Evolutionary conservation across 2,797 vertebrate species (phyloP).

Genomic region (Taenioides sp.): DNA sequence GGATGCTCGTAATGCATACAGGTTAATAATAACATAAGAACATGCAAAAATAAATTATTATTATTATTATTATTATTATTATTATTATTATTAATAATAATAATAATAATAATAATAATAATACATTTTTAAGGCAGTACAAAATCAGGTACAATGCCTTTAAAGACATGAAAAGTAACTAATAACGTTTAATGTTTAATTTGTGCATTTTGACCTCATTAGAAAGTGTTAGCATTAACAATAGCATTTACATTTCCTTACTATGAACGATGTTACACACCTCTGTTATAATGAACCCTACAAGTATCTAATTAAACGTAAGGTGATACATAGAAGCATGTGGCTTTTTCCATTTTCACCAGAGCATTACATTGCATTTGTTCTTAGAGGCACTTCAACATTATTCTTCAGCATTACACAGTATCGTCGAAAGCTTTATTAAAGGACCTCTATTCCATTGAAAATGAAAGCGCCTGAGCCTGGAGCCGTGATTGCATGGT

Average conservation of each 20-base stretch:
- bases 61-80: no score
- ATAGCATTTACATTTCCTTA: neutral
- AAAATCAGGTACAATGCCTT: no score
- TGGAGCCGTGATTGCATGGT: constrained; percentile 25
- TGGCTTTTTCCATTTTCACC: constrained; percentile 1
- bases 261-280: neutral
- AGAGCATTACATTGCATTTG: neutral
- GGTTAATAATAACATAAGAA: no score
- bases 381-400: neutral
- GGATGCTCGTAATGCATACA: no score
- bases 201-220: neutral
- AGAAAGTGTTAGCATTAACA: neutral
- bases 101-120: no score
- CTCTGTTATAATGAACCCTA: neutral
- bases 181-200: neutral
- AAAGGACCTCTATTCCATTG: neutral
- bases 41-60: no score
- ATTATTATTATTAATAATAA: no score
- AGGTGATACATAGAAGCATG: neutral
- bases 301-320: constrained; percentile 7
- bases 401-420: neutral
- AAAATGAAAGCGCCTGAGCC: constrained; percentile 18
- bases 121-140: no score
- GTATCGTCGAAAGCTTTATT: neutral
- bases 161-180: neutral